A percentile compares a stretch with the other conserved stretches of the same genome.
Conservation (phyloP, 2,888 invertebrate species). For the Drosophila hamatofila region DNA sequence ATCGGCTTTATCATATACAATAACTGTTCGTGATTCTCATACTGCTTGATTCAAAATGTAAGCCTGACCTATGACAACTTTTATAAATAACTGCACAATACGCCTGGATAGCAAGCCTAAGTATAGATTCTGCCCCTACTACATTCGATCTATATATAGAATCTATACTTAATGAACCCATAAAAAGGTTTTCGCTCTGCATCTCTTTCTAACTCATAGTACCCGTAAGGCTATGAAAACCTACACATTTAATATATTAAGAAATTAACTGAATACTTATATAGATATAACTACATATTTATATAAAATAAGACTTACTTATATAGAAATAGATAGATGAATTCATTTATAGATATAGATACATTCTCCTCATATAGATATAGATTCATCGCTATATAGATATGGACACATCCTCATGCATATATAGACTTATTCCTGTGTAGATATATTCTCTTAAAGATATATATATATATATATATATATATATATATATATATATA, state of each 20-base stretch:
- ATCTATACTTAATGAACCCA: background rate
- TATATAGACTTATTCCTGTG: background rate
- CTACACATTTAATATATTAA: background rate
- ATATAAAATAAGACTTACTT: background rate
- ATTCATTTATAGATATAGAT: background rate
- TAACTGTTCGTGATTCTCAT: background rate
- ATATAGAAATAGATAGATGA: background rate
- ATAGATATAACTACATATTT: background rate
- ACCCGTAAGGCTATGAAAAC: background rate
- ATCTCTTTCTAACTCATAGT: background rate
- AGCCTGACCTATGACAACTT: background rate
- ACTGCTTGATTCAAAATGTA: background rate
- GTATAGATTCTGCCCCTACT: background rate
- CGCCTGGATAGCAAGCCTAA: background rate
- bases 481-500: too few relatives aligned
- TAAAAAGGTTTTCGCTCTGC: background rate
- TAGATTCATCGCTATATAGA: background rate
- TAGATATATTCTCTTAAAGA: background rate
- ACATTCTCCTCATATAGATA: background rate
- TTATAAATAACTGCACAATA: background rate
- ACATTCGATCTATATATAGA: background rate
- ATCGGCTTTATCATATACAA: background rate
- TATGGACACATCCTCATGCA: too few relatives aligned
- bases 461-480: background rate
- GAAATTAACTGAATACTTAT: background rate